Percentiles rank a stretch among this genome's conserved stretches.
Conservation (phyloP, 1,140 invertebrate genomes). For the Diachasmimorpha longicaudata region DNA sequence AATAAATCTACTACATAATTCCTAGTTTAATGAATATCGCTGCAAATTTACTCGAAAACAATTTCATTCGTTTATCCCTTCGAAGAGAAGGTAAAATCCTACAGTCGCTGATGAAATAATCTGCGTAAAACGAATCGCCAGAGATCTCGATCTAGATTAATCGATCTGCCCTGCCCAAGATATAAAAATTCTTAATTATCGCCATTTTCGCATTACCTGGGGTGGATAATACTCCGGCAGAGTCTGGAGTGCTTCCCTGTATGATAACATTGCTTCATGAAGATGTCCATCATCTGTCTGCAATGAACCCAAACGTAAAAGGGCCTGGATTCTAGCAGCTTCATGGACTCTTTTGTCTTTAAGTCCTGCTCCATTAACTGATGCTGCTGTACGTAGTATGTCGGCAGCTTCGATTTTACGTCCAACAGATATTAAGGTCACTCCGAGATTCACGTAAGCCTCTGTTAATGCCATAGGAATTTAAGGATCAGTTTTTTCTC, state of each 20-base stretch:
- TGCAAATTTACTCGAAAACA: too few species aligned
- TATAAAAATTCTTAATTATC: not conserved
- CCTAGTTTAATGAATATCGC: too few species aligned
- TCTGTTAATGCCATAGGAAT: constrained; percentile 69
- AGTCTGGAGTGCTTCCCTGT: constrained; percentile 82
- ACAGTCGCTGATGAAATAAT: not conserved
- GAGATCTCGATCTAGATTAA: not conserved
- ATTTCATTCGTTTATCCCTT: too few species aligned
- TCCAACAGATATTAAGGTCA: constrained; percentile 83
- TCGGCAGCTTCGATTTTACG: constrained; percentile 82
- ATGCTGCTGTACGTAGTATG: constrained; percentile 80
- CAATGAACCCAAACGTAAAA: constrained; percentile 89
- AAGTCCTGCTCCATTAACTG: constrained; percentile 83
- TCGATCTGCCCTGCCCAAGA: not conserved
- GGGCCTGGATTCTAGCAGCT: constrained; percentile 85
- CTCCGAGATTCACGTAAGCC: constrained; percentile 93
- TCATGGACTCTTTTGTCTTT: constrained; percentile 91
- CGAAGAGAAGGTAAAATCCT: not conserved
- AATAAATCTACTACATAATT: too few species aligned
- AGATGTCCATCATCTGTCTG: constrained; percentile 86
- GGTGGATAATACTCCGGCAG: constrained; percentile 83
- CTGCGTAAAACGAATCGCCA: not conserved
- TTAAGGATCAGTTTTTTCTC: not conserved
- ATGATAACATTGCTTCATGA: constrained; percentile 86
- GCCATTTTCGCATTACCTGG: constrained; percentile 64